A percentile compares a stretch with the other conserved stretches of the same genome.
Evolutionary conservation across 2,113 vertebrate species (phyloP).

Genomic region (Holacanthus passer): DNA sequence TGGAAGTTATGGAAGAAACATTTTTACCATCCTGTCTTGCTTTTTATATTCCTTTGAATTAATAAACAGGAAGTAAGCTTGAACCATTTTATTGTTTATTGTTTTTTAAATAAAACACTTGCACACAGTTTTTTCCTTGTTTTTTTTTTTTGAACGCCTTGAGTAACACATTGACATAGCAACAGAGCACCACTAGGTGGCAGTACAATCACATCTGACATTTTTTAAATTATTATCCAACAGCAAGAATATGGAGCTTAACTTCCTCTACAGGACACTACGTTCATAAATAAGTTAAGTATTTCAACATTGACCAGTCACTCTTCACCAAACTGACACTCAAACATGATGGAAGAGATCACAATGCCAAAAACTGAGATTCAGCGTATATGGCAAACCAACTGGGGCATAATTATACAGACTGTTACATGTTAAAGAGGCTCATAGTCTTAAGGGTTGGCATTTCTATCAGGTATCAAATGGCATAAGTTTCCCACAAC

Average conservation of each 20-base stretch:
- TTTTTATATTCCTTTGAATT: constrained; percentile 12
- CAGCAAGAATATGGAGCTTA: constrained; percentile 88
- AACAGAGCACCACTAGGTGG: constrained; percentile 87
- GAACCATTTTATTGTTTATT: constrained; percentile 74
- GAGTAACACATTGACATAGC: constrained; percentile 87
- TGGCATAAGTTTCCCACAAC: constrained; percentile 42
- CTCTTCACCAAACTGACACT: constrained; percentile 89
- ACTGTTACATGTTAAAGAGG: constrained; percentile 50
- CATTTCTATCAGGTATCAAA: constrained; percentile 50
- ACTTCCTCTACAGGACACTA: constrained; percentile 90
- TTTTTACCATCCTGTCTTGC: neutral
- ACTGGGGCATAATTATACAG: constrained; percentile 45
- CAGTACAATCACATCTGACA: constrained; percentile 88
- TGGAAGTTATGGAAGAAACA: neutral
- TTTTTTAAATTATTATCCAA: constrained; percentile 83
- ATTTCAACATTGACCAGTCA: constrained; percentile 92
- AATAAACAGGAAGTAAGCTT: constrained; percentile 40
- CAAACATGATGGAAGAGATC: constrained; percentile 81
- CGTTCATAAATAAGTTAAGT: constrained; percentile 93
- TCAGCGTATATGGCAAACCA: constrained; percentile 41
- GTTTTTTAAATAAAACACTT: constrained; percentile 85
- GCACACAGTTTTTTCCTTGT: constrained; percentile 76
- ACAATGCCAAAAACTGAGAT: constrained; percentile 74
- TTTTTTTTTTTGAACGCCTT: constrained; percentile 74
- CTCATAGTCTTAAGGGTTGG: constrained; percentile 47